Evolutionary conservation across 2,113 vertebrate genomes (phyloP), one percentile per base, ranked within the genome.

Genomic region (Mobula birostris): DNA sequence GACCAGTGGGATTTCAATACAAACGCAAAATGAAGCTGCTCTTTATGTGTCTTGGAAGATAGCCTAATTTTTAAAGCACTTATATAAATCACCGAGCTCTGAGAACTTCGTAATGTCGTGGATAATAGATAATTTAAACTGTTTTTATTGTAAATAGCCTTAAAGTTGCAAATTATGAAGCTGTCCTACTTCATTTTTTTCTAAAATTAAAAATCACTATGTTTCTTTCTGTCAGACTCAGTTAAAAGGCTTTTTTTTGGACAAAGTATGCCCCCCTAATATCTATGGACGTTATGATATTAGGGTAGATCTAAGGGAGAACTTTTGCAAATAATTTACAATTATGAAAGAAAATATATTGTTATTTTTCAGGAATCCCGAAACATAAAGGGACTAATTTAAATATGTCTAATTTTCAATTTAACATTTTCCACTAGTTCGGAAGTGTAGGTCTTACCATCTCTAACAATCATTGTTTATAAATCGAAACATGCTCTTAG

Each of bases 1-100:
- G 29, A 90, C 85, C 85, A 66, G 85, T 66, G 85, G 61, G 61
- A 90, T 29, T 85, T 85, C 56, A 85, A 56, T 29, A 9, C 21
- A 90, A 63, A 66, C 63, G n/a, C 58, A 32, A 27, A 68, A 29
- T n/a, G 61, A 90, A n/a, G 61, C 61, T 63, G 56, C 12, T 24
- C 12, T 63, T 74, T 40, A 93, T 72, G 66, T 93, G 66, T 21
- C 36, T 93, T 93, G 90, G 90, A 93, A 74, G 36, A 12, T 48
- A 93, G 90, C 90, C 90, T 68, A 36, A 48, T 68, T 40, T 70
- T 72, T 48, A 36, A 7, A 93, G 90, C 68, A 93, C 72, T 72
- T 48, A 17, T 36, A 27, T 72, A 93, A 40, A 72, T 72, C 66
- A 93, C 90, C 4, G 66, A 93, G 90, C 90, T 93, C 36, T 12